Conservation (phyloP, 2,888 invertebrate species). For the Nemapogon koenigi region DNA sequence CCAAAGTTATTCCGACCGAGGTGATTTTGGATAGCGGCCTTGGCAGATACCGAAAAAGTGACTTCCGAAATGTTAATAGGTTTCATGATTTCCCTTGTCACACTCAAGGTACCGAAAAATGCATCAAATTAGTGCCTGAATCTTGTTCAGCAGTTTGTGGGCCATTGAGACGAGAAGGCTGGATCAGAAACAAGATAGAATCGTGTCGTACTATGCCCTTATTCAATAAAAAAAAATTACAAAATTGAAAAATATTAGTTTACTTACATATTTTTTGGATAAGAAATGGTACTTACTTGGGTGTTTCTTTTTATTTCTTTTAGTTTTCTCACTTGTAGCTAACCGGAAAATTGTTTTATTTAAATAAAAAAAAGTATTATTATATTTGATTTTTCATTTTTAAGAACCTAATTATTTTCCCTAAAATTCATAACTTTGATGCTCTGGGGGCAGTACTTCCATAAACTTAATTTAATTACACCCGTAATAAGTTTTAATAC, state of each 20-base stretch:
- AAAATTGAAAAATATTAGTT: slow-evolving; percentile 8
- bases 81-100: slow-evolving; percentile 10
- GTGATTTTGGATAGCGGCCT: too few relatives aligned
- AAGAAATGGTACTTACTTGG: background rate
- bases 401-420: background rate
- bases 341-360: too few relatives aligned
- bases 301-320: too few relatives aligned
- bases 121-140: slow-evolving; percentile 11
- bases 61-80: slow-evolving; percentile 3
- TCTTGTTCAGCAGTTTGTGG: too few relatives aligned
- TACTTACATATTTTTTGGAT: background rate
- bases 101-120: slow-evolving; percentile 11
- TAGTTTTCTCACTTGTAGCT: too few relatives aligned
- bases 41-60: too few relatives aligned
- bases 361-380: background rate
- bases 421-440: background rate
- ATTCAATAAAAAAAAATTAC: too few relatives aligned
- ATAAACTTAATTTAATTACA: background rate
- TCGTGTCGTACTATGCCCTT: too few relatives aligned
- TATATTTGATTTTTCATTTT: background rate
- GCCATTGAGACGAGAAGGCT: slow-evolving; percentile 5
- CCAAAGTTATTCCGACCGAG: too few relatives aligned
- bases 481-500: background rate
- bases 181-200: slow-evolving; percentile 7
- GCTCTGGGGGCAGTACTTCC: slow-evolving; percentile 3